phyloP scores from a whole-genome alignment of 1,140 invertebrate species.

The Drosophila kikkawai region DNA sequence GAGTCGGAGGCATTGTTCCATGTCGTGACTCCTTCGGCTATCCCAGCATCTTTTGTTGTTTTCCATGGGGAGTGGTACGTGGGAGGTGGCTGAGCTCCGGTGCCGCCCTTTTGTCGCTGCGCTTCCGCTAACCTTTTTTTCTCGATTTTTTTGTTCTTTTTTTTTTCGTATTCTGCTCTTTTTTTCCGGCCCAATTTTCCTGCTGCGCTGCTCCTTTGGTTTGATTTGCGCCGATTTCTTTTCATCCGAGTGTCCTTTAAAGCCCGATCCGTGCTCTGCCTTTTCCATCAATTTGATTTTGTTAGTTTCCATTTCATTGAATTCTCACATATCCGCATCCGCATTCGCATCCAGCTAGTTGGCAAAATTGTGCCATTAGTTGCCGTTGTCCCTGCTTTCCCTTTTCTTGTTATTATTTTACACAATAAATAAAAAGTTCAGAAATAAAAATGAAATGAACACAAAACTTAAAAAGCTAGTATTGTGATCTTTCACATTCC shows the following conservation, averaged over 20 bases:
- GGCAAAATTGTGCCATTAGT: conserved; percentile 80
- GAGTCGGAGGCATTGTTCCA: conserved; percentile 78
- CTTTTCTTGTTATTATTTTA: conserved; percentile 39
- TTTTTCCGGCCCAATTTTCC: conserved; percentile 71
- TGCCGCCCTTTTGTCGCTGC: conserved; percentile 76
- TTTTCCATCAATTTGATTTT: conserved; percentile 77
- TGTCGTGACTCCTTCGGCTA: conserved; percentile 67
- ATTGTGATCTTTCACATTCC: neutral
- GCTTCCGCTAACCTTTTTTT: conserved; percentile 72
- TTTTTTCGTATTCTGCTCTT: conserved; percentile 13
- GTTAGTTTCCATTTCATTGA: conserved; percentile 84
- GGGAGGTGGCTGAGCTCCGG: conserved; percentile 32
- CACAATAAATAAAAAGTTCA: neutral
- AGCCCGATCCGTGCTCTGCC: conserved; percentile 59
- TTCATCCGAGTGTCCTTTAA: conserved; percentile 69
- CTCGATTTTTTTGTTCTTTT: conserved; percentile 13
- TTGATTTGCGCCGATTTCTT: conserved; percentile 82
- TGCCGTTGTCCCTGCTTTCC: conserved; percentile 62
- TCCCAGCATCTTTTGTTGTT: conserved; percentile 78
- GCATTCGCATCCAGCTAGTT: conserved; percentile 68
- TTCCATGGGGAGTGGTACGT: conserved; percentile 28
- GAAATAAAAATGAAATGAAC: neutral
- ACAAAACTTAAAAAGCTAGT: neutral
- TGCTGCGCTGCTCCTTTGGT: conserved; percentile 65
- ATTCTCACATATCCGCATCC: conserved; percentile 79